phyloP scores from a whole-genome alignment of 2,113 vertebrate species.

The Colinus virginianus region DNA sequence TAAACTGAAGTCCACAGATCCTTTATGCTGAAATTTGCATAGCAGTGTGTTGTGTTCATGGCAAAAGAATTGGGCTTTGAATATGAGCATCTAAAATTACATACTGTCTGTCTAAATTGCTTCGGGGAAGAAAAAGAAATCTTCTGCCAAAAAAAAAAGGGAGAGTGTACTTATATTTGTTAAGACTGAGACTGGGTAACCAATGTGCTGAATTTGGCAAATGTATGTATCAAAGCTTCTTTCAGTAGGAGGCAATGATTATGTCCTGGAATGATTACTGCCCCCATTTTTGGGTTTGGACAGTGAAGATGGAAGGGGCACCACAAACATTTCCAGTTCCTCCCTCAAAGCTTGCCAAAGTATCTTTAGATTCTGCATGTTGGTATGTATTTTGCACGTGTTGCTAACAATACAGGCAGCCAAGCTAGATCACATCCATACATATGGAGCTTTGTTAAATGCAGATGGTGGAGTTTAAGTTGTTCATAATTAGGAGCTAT shows the following conservation, averaged over 20 bases:
- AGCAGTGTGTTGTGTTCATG: not conserved
- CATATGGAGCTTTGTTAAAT: conserved; percentile 52
- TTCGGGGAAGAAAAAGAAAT: not conserved
- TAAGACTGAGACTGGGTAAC: not conserved
- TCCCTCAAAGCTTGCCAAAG: not conserved
- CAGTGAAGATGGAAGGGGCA: not conserved
- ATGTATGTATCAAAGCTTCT: accelerated
- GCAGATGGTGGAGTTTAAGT: conserved; percentile 58
- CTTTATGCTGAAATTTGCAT: not conserved
- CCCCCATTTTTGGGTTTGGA: not conserved
- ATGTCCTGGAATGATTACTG: not conserved
- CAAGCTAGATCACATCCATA: not conserved
- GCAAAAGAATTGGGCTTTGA: not conserved
- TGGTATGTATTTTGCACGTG: not conserved
- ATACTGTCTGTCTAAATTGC: not conserved
- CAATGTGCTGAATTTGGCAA: not conserved
- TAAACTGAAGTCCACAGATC: not conserved
- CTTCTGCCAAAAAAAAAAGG: not conserved
- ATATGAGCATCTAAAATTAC: conserved; percentile 19
- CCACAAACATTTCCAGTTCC: not conserved
- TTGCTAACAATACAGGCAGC: conserved; percentile 10
- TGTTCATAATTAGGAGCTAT: conserved; percentile 47
- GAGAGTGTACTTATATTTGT: not conserved
- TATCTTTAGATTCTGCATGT: not conserved
- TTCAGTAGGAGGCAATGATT: not conserved